These are phyloP conservation scores for Napeogenes inachia DNA, from an alignment of 2,888 invertebrate species.

Conservation along the genomic window DNA sequence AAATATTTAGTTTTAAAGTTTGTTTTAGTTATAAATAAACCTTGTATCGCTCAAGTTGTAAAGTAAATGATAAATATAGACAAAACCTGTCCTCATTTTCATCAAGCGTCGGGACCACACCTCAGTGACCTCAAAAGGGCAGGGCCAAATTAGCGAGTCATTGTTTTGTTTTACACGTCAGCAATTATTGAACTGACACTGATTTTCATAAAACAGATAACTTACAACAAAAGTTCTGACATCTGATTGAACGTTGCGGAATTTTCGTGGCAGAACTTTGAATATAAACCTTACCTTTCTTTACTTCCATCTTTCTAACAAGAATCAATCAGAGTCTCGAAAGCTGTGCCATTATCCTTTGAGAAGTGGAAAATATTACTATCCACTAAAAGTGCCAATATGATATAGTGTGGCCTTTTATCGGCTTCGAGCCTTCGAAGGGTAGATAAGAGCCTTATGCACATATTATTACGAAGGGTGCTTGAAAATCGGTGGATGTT, in stretches of 20 bases:
- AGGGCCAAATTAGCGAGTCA: slow-evolving; percentile 68
- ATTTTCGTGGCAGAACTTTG: background rate
- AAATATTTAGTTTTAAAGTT: no score
- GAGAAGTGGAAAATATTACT: slow-evolving; percentile 62
- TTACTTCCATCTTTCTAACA: slow-evolving; percentile 39
- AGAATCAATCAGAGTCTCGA: slow-evolving; percentile 25
- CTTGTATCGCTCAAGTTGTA: background rate
- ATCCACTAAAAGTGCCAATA: slow-evolving; percentile 69
- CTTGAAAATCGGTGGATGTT: slow-evolving; percentile 71
- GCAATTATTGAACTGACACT: slow-evolving; percentile 49
- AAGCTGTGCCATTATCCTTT: slow-evolving; percentile 50
- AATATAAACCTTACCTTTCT: slow-evolving; percentile 26
- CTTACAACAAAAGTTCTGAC: background rate
- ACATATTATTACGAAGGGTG: slow-evolving; percentile 70
- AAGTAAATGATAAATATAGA: background rate
- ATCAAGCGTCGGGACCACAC: slow-evolving; percentile 45
- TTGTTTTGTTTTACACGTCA: slow-evolving; percentile 76
- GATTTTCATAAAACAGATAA: slow-evolving; percentile 42
- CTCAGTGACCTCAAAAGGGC: slow-evolving; percentile 59
- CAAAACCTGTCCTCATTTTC: slow-evolving; percentile 12
- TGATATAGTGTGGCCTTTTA: slow-evolving; percentile 72
- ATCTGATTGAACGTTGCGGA: background rate
- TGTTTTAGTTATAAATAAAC: no score
- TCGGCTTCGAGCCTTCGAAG: slow-evolving; percentile 40
- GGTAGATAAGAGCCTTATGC: slow-evolving; percentile 62